Evolutionary conservation across 2,888 invertebrate genomes (phyloP), one percentile per base, ranked within the genome.

Genomic region (Philopedon plagiatum): DNA sequence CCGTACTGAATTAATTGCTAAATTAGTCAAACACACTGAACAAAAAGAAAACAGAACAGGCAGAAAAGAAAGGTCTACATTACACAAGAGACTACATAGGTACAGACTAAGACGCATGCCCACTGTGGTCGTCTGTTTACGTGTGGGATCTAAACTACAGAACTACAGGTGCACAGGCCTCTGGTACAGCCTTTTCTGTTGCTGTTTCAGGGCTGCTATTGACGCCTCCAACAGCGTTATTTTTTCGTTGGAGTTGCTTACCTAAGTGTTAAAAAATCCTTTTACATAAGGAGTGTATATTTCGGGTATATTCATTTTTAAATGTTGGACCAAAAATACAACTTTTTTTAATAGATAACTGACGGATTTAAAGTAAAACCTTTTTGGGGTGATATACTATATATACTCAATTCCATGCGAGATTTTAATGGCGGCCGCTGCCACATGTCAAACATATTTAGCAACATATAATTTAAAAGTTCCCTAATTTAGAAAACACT

Each of bases 181-280:
- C 63, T 76, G 76, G 64, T 78, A 76, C 66, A 81, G 76, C 64
- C 81, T 77, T 75, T 80, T 78, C 76, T 80, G 80, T 68, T 81
- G 81, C 65, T 80, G 78, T 75, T 78, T 78, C 65, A 82, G 73
- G 71, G 81, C 82, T 61, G 74, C 69, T 71, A 78, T 81, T 74
- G 81, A 78, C 70, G 82, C 82, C 69, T 82, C 82, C 76, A 75
- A 73, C 63, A 78, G 74, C 74, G 81, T 74, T 78, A 83, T 69
- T 65, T 78, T 77, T 54, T 81, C 81, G 76, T 78, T 73, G 71
- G 71, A 46, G 67, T 75, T 80, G 74, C 77, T 72, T 74, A 82
- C 80, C 81, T 81, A 32, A 19, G 37, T 49, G 49, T 60, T 39
- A 58, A 49, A 39, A 57, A 57, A 26, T 4, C n/a, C 39, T 39